These are phyloP conservation scores for Drosophila borborema DNA, from an alignment of 2,888 invertebrate species.

Conservation along the genomic window DNA sequence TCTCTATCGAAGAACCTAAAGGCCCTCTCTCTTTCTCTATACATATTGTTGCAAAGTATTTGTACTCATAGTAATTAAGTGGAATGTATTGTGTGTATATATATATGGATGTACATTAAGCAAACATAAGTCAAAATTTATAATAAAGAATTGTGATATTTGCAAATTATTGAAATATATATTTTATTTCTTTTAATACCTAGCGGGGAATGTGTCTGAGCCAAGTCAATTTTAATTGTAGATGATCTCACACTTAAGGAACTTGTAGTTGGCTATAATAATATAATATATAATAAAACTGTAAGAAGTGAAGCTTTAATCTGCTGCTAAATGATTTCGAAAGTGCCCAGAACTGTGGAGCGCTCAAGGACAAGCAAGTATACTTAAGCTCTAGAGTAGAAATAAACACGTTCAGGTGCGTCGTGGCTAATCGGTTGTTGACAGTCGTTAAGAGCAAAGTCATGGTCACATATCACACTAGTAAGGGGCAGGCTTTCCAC, in stretches of 20 bases:
- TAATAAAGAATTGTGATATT: slow-evolving; percentile 56
- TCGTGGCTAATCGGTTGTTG: slow-evolving; percentile 38
- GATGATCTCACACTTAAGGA: slow-evolving; percentile 7
- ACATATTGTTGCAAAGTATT: slow-evolving; percentile 60
- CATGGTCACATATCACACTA: slow-evolving; percentile 25
- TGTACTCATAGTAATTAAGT: slow-evolving; percentile 38
- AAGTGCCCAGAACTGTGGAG: slow-evolving; percentile 18
- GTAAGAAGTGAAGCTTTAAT: slow-evolving; percentile 2
- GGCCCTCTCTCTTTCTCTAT: not conserved
- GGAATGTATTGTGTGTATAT: slow-evolving; percentile 39
- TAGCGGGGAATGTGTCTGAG: not conserved
- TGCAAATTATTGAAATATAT: slow-evolving; percentile 28
- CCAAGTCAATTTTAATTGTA: not conserved
- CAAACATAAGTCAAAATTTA: slow-evolving; percentile 31
- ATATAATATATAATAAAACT: not conserved
- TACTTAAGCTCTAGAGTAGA: not conserved
- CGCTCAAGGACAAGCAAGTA: slow-evolving; percentile 20
- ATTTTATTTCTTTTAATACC: not conserved
- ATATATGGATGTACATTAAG: not conserved
- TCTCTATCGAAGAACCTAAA: slow-evolving; percentile 8
- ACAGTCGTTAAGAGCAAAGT: slow-evolving; percentile 35
- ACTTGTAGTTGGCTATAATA: not conserved
- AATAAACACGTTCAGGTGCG: slow-evolving; percentile 17
- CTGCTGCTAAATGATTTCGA: slow-evolving; percentile 1
- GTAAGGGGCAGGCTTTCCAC: not conserved